phyloP scores from a whole-genome alignment of 2,113 vertebrate genomes.

The Tragelaphus strepsiceros region DNA sequence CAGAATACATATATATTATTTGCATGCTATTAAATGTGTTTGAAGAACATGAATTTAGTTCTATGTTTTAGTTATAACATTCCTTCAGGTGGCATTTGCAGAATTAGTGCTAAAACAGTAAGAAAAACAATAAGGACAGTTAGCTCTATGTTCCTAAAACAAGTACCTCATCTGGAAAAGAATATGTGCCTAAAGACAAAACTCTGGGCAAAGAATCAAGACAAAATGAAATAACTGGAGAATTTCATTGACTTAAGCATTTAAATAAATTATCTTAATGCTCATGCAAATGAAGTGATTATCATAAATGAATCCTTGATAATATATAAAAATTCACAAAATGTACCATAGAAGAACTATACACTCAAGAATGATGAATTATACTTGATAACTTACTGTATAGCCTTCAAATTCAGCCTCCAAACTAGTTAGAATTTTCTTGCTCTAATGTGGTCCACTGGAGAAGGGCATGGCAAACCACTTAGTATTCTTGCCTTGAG shows the following conservation, averaged over 20 bases:
- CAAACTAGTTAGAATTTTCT: constrained; percentile 32
- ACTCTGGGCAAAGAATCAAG: background rate
- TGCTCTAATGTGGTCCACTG: background rate
- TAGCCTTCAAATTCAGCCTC: background rate
- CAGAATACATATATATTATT: background rate
- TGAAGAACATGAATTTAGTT: background rate
- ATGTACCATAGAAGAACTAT: background rate
- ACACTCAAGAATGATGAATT: background rate
- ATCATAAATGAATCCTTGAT: constrained; percentile 22
- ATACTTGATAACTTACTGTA: background rate
- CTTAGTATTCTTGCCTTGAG: too few relatives aligned
- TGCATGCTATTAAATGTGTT: background rate
- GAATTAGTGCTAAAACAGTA: background rate
- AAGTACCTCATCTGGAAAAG: background rate
- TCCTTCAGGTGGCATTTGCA: background rate
- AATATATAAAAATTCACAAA: constrained; percentile 13
- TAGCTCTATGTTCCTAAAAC: background rate
- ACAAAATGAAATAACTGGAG: background rate
- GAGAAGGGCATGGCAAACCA: too few relatives aligned
- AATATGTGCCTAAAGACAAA: background rate
- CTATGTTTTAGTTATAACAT: background rate
- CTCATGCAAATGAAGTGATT: background rate
- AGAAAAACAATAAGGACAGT: background rate
- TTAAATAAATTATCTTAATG: constrained; percentile 47
- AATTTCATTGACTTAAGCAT: constrained; percentile 15